These are phyloP conservation scores for Diprion similis DNA, from an alignment of 1,140 invertebrate species.

Conservation along the genomic window DNA sequence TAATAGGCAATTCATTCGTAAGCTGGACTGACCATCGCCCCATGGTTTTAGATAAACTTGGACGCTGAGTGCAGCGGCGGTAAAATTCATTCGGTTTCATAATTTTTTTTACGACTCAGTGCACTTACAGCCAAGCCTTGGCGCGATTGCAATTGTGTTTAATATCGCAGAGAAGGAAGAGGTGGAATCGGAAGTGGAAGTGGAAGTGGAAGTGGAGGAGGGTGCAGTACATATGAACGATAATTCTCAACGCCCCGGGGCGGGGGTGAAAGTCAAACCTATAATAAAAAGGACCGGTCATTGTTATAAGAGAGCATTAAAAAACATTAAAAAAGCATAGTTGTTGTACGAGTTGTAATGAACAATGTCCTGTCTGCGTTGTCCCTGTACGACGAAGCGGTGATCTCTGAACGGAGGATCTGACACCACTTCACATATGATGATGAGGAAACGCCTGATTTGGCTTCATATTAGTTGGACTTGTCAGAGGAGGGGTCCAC, in stretches of 20 bases:
- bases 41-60: too few species aligned
- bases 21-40: too few species aligned
- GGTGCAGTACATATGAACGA: not conserved
- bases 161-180: too few species aligned
- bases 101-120: too few species aligned
- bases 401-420: conserved; percentile 35
- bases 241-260: conserved; percentile 15
- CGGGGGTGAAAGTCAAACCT: not conserved
- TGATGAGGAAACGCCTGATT: conserved; percentile 59
- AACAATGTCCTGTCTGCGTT: conserved; percentile 53
- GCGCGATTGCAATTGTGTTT: too few species aligned
- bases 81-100: too few species aligned
- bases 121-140: too few species aligned
- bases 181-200: not conserved
- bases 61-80: too few species aligned
- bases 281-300: not conserved
- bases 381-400: conserved; percentile 43
- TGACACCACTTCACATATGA: conserved; percentile 48
- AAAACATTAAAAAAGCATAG: conserved; percentile 2
- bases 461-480: not conserved
- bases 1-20: too few species aligned
- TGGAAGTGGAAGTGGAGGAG: too few species aligned
- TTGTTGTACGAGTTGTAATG: conserved; percentile 42
- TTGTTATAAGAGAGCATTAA: not conserved
- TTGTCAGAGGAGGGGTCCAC: not conserved